Conservation (phyloP, 2,797 vertebrate species). For the Leuciscus waleckii region DNA sequence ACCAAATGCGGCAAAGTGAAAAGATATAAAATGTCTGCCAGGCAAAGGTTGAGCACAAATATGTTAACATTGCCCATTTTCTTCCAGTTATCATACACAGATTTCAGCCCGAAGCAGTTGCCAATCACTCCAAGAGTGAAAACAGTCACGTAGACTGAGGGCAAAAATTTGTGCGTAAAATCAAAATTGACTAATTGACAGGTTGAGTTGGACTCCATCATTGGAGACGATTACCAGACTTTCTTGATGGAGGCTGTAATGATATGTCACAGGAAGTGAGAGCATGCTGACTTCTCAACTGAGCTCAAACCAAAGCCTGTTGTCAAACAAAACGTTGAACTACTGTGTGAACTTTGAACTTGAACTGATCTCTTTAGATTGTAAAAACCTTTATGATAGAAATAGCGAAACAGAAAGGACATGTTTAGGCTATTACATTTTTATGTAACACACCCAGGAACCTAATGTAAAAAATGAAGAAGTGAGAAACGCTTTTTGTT, state of each 20-base stretch:
- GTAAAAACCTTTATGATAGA: not conserved
- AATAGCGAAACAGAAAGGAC: not conserved
- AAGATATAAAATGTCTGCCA: constrained; percentile 82
- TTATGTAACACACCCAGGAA: not conserved
- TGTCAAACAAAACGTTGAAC: not conserved
- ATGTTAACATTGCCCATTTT: constrained; percentile 69
- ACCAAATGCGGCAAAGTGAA: constrained; percentile 82
- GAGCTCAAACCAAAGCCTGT: not conserved
- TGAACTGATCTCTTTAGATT: not conserved
- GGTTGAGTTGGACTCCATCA: constrained; percentile 1
- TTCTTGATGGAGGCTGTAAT: not conserved
- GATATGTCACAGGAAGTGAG: constrained; percentile 17
- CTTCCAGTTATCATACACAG: constrained; percentile 68
- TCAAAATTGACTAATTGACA: constrained; percentile 53
- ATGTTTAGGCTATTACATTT: not conserved
- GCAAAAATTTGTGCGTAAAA: constrained; percentile 73
- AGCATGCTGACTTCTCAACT: not conserved
- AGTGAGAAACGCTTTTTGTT: not conserved
- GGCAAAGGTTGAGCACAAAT: constrained; percentile 80
- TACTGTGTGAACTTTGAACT: not conserved
- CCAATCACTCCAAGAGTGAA: constrained; percentile 76
- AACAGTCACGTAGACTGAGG: constrained; percentile 74
- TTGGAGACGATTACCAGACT: not conserved
- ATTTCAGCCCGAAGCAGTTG: constrained; percentile 79
- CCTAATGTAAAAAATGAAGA: not conserved